Percentiles rank a stretch among this genome's conserved stretches.
These are phyloP conservation scores for Todiramphus saurophagus DNA, from an alignment of 2,113 vertebrate species.

Conservation along the genomic window DNA sequence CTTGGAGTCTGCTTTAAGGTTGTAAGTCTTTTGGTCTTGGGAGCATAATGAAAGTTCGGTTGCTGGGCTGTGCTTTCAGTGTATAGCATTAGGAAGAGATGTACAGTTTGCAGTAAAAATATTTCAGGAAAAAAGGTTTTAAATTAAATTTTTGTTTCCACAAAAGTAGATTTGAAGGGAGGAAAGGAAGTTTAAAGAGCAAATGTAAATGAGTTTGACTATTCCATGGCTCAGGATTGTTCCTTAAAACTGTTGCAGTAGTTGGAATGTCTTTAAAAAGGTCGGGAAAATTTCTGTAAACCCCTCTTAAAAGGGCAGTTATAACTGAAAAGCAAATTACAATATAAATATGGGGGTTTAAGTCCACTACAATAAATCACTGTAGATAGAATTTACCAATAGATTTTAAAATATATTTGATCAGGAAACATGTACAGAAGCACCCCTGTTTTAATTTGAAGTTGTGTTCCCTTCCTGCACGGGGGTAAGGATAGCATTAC, in stretches of 20 bases:
- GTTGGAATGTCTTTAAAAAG: background rate
- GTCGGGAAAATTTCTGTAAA: background rate
- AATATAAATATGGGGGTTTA: background rate
- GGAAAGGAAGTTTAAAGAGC: background rate
- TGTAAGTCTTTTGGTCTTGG: background rate
- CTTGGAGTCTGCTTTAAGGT: background rate
- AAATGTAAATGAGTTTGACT: background rate
- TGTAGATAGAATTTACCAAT: background rate
- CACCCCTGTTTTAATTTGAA: constrained; percentile 18
- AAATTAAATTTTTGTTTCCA: background rate
- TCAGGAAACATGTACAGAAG: background rate
- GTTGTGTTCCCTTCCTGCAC: background rate
- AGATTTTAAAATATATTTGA: constrained; percentile 4
- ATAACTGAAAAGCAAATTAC: background rate
- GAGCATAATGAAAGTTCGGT: background rate
- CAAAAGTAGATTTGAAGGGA: background rate
- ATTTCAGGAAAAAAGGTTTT: background rate
- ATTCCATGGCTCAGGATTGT: background rate
- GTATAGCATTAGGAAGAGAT: background rate
- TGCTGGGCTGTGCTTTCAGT: background rate
- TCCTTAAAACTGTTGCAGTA: background rate
- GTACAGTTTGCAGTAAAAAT: background rate
- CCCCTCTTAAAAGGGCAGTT: background rate
- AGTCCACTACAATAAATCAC: background rate
- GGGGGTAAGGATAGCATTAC: background rate